Percentiles rank a stretch among this genome's conserved stretches.
Evolutionary conservation across 2,797 vertebrate species (phyloP).

Genomic region (Sternarchorhynchus goeldii): DNA sequence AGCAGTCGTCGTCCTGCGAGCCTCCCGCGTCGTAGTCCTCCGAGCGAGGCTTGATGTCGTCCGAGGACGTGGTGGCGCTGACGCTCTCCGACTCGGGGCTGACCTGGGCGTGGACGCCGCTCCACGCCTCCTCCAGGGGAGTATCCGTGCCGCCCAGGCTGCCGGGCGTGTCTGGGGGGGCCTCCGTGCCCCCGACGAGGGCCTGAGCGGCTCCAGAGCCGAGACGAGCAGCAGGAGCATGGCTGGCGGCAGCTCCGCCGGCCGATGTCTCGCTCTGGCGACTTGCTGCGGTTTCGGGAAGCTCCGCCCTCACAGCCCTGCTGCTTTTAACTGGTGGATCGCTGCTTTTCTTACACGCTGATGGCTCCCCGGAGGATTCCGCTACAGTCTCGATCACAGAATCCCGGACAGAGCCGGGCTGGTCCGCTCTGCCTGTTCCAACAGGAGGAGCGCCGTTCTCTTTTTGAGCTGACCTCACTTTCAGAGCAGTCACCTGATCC

Average conservation of each 20-base stretch:
- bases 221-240: constrained; percentile 40
- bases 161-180: constrained; percentile 74
- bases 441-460: constrained; percentile 1
- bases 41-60: constrained; percentile 96
- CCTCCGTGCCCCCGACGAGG: constrained; percentile 73
- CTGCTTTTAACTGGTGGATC: constrained; percentile 38
- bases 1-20: constrained; percentile 96
- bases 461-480: neutral
- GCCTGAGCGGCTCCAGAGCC: constrained; percentile 39
- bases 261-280: constrained; percentile 45
- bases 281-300: constrained; percentile 17
- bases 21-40: constrained; percentile 98
- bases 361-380: constrained; percentile 29
- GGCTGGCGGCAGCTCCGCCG: constrained; percentile 38
- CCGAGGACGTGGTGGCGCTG: constrained; percentile 95
- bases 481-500: constrained; percentile 11
- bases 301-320: constrained; percentile 31
- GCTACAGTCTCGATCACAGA: neutral
- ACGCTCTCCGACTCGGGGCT: constrained; percentile 93
- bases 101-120: constrained; percentile 79
- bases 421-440: neutral
- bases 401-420: constrained; percentile 15
- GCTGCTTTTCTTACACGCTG: constrained; percentile 40
- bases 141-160: constrained; percentile 77
- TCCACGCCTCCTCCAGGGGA: constrained; percentile 83